A percentile compares a stretch with the other conserved stretches of the same genome.
phyloP scores from a whole-genome alignment of 92 coral and sea anemone species.

The Phenganax stokvisi region DNA sequence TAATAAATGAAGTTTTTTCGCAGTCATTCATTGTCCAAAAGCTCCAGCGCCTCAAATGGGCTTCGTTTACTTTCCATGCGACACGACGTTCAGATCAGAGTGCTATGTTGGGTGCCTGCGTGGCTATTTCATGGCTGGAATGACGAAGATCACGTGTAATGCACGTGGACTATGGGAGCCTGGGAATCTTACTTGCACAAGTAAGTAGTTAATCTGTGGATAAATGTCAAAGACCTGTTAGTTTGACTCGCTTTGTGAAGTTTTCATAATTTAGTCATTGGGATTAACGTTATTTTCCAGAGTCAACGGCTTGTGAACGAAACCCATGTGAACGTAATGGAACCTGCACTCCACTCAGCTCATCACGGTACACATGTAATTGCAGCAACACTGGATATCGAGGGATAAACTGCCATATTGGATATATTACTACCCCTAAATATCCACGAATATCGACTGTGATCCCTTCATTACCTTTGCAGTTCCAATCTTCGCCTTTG shows the following conservation, averaged over 20 bases:
- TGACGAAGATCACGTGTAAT: slow-evolving; percentile 47
- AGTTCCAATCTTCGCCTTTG: slow-evolving; percentile 54
- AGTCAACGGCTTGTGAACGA: slow-evolving; percentile 51
- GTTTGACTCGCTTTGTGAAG: not conserved
- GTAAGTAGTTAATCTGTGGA: slow-evolving; percentile 23
- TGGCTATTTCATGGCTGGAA: slow-evolving; percentile 58
- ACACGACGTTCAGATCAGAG: slow-evolving; percentile 52
- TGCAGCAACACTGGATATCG: slow-evolving; percentile 57
- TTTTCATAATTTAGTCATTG: not conserved
- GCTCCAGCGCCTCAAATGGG: slow-evolving; percentile 58
- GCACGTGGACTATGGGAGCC: slow-evolving; percentile 56
- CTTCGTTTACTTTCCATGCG: slow-evolving; percentile 59
- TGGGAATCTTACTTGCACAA: slow-evolving; percentile 43
- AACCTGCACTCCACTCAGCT: slow-evolving; percentile 33
- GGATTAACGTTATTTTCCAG: slow-evolving; percentile 32
- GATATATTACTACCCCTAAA: slow-evolving; percentile 45
- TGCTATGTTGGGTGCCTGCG: slow-evolving; percentile 61
- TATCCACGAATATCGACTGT: slow-evolving; percentile 42
- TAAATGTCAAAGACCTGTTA: not conserved
- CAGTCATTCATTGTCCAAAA: slow-evolving; percentile 50
- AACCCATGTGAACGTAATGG: slow-evolving; percentile 61
- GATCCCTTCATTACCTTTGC: slow-evolving; percentile 28
- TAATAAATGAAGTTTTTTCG: no score
- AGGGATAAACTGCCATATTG: slow-evolving; percentile 54
- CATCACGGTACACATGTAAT: slow-evolving; percentile 37